Base-by-base conservation (phyloP, 92 coral and sea anemone species). In the Diadumene lineata region DNA sequence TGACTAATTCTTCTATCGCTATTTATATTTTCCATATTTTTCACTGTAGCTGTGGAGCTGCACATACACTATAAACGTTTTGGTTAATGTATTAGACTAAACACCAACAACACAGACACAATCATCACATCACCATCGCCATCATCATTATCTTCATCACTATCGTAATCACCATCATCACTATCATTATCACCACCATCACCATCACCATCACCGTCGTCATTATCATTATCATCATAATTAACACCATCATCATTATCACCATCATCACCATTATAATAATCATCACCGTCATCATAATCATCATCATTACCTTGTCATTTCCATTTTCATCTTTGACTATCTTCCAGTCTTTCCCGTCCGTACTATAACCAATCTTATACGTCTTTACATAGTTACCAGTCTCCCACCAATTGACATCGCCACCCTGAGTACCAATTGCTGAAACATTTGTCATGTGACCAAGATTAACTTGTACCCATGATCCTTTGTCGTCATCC, bases 361-460 rank as follows among this genome's bases (percentile, higher is more conserved):
- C 82, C 16, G 31, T 32, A 34, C 78, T 68, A 46, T 84, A 85
- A 7, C 79, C 73, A 50, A 89, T 27, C 50, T 81, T 81, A 67
- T 75, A 89, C 68, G 71, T 73, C 46, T 33, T 67, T 23, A 89
- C 90, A 87, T 84, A 53, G 57, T 83, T 74, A 7, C 76, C 84
- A 30, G 60, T 31, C 25, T 64, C 81, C 84, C 80, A 78, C 80
- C 84, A 84, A 34, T 43, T n/a, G 69, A 33, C 51, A 58, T 68
- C 50, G 26, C 84, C 84, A n/a, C 81, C 81, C 53, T 76, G 81
- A 11, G 81, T 65, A 16, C 43, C 81, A 11, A 76, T 34, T 11
- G 31, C 72, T 21, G 31, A 19, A n/a, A 76, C 33, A 19, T 65
- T 66, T 0, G 19, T 29, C 11, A 66, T 22, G 34, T 31, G 38